Evolutionary conservation across 2,797 vertebrate genomes (phyloP), one percentile per base, ranked within the genome.

Genomic region (Lutjanus argentimaculatus): DNA sequence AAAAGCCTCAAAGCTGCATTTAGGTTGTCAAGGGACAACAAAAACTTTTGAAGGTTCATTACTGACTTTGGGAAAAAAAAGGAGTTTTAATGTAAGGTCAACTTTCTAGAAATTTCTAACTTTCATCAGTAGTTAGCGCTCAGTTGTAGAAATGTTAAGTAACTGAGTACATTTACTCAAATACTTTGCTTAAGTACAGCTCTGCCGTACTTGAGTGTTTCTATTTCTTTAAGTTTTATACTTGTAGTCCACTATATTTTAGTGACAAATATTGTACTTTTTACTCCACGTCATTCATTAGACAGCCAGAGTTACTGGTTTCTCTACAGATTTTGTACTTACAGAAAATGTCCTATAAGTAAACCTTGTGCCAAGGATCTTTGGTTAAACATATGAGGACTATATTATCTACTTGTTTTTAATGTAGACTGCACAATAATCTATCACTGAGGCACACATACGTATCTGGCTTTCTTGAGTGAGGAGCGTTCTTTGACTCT

Each of bases 391-490:
- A 15, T 25, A 10, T 48, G 4, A 40, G 45, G 53, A 43, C 40
- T 55, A 48, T 8, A 11, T 48, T 30, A 57, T 53, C n/a, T 40
- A 5, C 51, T 1, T 36, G n/a, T 77, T 62, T 70, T 16, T 43
- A n/a, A 16, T 63, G 9, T n/a, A 72, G 64, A 69, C 67, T 43
- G 48, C 15, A 45, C 17, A 25, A 22, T 42, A 7, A 62, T 13
- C 43, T 0, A 1, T 65, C 8, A 52, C 1, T 10, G 9, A 42
- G 7, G 13, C 13, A 10, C 16, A 43, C 79, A 59, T 21, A 97
- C 97, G 96, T 93, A 75, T 82, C 95, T 95, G 5, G 96, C 97
- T 8, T 70, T 86, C 63, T n/a, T 89, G 59, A 98, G 95, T 1
- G 95, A 91, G n/a, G 49, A 16, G 8, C 94, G 93, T 69, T 98